Evolutionary conservation across 2,888 invertebrate species (phyloP), one percentile per base, ranked within the genome.

Genomic region (Drosophila sordidula): DNA sequence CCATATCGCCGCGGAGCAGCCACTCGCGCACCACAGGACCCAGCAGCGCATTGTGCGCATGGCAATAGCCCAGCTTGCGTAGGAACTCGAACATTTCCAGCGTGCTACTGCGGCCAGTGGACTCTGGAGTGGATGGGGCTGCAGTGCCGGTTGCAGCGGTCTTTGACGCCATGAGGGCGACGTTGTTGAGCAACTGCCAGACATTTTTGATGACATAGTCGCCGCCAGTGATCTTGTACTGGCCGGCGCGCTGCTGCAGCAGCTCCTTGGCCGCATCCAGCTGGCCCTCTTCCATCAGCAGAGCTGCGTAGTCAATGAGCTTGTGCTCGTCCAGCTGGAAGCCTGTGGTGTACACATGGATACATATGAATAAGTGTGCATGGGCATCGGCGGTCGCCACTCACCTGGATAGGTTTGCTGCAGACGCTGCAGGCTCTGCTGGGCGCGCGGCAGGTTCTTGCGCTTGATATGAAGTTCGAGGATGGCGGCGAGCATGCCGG

Each of bases 291-390:
- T 93, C 91, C 4, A 95, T 93, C 90, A 95, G 92, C 5, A 95
- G 91, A 0, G 93, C 93, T 0, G 95, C 95, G 63, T 94, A 94
- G 81, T 95, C 94, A 2, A 96, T 92, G 2, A 95, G 90, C 90
- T 96, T 96, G 85, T 93, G 94, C 75, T 94, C 94, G 87, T 96
- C 96, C 14, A 96, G 79, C 1, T 89, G 90, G 84, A 95, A 95
- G 63, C 93, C 92, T 92, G 26, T 1, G 62, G 8, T 2, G 29
- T 11, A 12, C 1, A 22, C 8, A 6, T 14, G 8, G 4, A 32
- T 11, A 12, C 1, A 22, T 29, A 6, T 14, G 0, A 25, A 3
- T 29, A 29, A 14, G 16, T 4, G 11, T 12, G 11, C 4, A 1
- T 3, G 5, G 18, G 5, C 16, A 26, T 5, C 4, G 0, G 12